Evolutionary conservation across 2,797 vertebrate species (phyloP), one percentile per base, ranked within the genome.

Genomic region (Arctocebus calabarensis): DNA sequence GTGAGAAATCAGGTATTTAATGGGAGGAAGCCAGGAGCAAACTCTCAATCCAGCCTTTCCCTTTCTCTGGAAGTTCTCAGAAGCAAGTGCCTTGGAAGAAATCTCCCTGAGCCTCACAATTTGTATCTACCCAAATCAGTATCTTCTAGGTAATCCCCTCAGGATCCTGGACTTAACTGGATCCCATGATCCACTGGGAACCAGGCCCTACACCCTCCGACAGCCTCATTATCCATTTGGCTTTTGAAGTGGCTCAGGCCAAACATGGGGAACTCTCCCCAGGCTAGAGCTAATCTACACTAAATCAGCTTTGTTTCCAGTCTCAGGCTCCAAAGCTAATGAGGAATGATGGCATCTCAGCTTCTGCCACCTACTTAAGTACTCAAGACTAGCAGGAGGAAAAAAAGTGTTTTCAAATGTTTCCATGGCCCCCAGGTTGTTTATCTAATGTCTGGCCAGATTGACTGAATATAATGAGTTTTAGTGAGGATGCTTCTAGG

Each of bases 391-490:
- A 82, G 34, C 40, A 73, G 71, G 16, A 62, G 61, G 22, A 45
- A 62, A 66, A 23, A 25, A 9, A 59, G 17, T 6, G 19, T 78
- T 89, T 70, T 40, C 85, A 90, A 83, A 88, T 90, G 43, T 88
- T 96, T 96, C 73, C 48, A 94, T 71, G 32, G 82, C 29, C 40
- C 75, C 68, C 5, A 81, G 61, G 17, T 90, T 87, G 64, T 88
- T 92, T 92, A 59, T 55, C 34, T 74, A 78, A 91, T 17, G 8
- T 90, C 81, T 83, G 86, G 66, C 84, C 70, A 92, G 84, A 90
- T 7, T 94, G 87, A 95, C 62, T 61, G 66, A 95, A 93, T 55
- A 96, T 83, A 85, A 74, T 84, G 64, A 94, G 77, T 85, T 95
- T 96, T 62, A 93, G 82, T 57, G 61, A 94, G 71, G 84, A 68